Conservation (phyloP, 2,113 vertebrate species). For the Numenius arquata region DNA sequence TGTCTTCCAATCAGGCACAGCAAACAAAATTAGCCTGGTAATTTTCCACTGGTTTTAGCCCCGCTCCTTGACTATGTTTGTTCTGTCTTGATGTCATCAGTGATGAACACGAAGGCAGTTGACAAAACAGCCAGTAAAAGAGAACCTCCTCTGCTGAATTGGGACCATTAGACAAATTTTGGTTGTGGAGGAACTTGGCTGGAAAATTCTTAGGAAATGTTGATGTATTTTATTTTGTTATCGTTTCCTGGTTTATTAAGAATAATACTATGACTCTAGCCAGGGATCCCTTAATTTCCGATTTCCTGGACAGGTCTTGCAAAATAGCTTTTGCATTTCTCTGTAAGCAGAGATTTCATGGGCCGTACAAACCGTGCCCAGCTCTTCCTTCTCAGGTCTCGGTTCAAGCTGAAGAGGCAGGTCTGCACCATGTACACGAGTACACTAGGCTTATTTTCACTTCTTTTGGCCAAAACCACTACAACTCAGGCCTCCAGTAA, state of each 20-base stretch:
- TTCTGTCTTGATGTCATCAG: not conserved
- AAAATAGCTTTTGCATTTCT: not conserved
- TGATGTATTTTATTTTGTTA: not conserved
- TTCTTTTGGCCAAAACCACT: not conserved
- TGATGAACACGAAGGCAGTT: not conserved
- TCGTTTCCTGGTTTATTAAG: not conserved
- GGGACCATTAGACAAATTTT: not conserved
- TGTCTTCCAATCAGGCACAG: not conserved
- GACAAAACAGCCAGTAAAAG: not conserved
- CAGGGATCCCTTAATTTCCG: not conserved
- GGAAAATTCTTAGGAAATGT: not conserved
- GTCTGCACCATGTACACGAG: rapidly evolving
- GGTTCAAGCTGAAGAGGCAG: not conserved
- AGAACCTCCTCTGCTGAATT: not conserved
- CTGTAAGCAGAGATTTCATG: not conserved
- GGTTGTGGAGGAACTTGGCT: not conserved
- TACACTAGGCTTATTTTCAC: not conserved
- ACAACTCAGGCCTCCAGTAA: not conserved
- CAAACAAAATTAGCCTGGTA: not conserved
- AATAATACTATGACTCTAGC: not conserved
- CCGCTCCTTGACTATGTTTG: not conserved
- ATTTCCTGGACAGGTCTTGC: not conserved
- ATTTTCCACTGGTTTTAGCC: not conserved
- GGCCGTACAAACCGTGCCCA: not conserved
- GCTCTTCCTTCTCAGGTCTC: not conserved